Evolutionary conservation across 2,888 invertebrate species (phyloP), one percentile per base, ranked within the genome.

Genomic region (Lampropteryx suffumata): DNA sequence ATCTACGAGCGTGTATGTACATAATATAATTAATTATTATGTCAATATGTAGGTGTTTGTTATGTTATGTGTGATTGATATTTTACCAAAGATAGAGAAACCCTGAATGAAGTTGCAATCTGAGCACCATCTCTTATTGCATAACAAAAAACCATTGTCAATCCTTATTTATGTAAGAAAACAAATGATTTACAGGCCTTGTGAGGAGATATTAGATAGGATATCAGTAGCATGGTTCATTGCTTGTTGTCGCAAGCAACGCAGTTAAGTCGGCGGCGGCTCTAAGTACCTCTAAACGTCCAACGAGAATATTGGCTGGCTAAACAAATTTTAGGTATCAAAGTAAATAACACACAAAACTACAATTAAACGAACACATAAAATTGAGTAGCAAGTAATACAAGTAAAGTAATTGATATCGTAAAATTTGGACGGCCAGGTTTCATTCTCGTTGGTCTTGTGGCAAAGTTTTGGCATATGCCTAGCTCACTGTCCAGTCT

Each of bases 401-500:
- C 11, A 41, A n/a, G 43, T 14, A 48, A n/a, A 30, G 17, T 17
- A 17, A 4, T 12, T 39, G 39, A 48, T 53, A 40, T 36, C 13
- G 28, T 35, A 35, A 36, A 41, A 49, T 53, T 61, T 69, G 69
- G 72, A 72, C 63, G 65, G 72, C 73, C 76, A 79, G 79, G 71
- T 73, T 69, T 70, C 71, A 73, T 77, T 80, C 79, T 79, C 77
- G 69, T 80, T 77, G 78, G 65, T 64, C 57, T 59, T 61, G 42
- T 59, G 56, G 61, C 61, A 62, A 62, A 47, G 54, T 41, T 44
- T 36, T 58, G 55, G 53, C 62, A 64, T 52, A 55, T 59, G 71
- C 76, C 80, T 89, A 90, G 81, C 88, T 90, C 60, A 86, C 86
- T 32, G 89, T 88, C 90, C 89, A 89, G 67, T 94, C 92, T 17